These are phyloP conservation scores for Zele albiditarsus DNA, from an alignment of 2,888 invertebrate genomes.

Conservation along the genomic window DNA sequence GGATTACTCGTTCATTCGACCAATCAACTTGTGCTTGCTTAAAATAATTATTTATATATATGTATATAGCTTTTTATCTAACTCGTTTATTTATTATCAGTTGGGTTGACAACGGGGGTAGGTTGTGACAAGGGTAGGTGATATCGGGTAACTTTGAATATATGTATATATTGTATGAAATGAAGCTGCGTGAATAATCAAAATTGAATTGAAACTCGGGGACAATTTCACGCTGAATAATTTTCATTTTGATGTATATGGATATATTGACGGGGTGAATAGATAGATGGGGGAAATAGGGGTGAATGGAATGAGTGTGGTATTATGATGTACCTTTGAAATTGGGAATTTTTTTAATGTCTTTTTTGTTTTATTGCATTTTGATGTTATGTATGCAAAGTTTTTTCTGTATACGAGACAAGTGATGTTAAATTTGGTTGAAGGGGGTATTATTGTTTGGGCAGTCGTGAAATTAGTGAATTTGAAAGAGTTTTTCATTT, in stretches of 20 bases:
- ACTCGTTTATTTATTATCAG: conserved; percentile 8
- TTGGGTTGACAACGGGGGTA: background rate
- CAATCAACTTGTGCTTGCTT: background rate
- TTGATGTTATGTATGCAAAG: too few species aligned
- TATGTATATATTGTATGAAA: background rate
- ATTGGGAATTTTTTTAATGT: too few species aligned
- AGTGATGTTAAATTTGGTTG: too few species aligned
- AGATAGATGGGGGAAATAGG: too few species aligned
- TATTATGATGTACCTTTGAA: too few species aligned
- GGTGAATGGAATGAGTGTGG: too few species aligned
- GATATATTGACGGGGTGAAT: conserved; percentile 7
- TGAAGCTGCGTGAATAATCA: conserved; percentile 34
- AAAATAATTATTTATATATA: background rate
- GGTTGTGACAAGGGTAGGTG: background rate
- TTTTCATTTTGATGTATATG: conserved; percentile 25
- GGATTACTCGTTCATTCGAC: conserved; percentile 6
- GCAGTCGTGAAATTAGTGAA: too few species aligned
- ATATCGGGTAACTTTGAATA: background rate
- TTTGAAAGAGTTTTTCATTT: too few species aligned
- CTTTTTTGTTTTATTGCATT: too few species aligned
- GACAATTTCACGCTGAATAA: conserved; percentile 43
- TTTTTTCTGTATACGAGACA: too few species aligned
- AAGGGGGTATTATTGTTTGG: too few species aligned
- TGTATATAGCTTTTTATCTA: background rate
- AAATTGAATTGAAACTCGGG: conserved; percentile 26